Evolutionary conservation across 2,888 invertebrate species (phyloP), one percentile per base, ranked within the genome.

Genomic region (Lasioglossum pauxillum): DNA sequence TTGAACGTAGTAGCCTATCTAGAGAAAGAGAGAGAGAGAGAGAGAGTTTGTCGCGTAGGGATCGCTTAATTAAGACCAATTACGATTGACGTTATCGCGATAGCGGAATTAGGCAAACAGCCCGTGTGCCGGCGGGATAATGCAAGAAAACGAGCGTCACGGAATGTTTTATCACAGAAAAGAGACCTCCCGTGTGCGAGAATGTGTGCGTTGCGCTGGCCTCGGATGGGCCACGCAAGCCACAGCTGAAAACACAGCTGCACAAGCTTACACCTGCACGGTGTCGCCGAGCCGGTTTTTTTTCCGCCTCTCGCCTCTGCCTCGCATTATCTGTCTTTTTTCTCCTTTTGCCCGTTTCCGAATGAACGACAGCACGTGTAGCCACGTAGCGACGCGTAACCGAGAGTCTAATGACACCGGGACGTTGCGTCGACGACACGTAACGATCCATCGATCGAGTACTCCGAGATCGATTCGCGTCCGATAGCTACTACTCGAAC

Each of bases 181-280:
- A 53, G 64, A 64, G 64, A 64, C 31, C 64, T 64, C 64, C 31
- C 67, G 31, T 67, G 67, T 19, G 35, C 35, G 35, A 31, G 67
- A n/a, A n/a, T 69, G n/a, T n/a, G 38, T 69, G 12, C 31, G 19
- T 31, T 19, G 10, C 8, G 67, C 8, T 35, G 57, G 60, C 44
- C 49, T 74, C 77, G 71, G 76, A 78, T 73, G 73, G 78, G 44
- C 75, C 12, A 31, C 46, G 44, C 49, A 64, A 71, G 31, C 80
- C 90, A 88, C 78, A 64, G 64, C 89, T 90, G 89, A 86, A 78
- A 88, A 89, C 88, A 88, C 86, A 90, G 72, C 83, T 86, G 83
- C 80, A 77, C 82, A 75, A 79, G 73, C 85, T 85, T 81, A 75
- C 84, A 84, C 82, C 78, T 85, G 89, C 79, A 81, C 46, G 72